Percentiles rank a stretch among this genome's conserved stretches.
These are phyloP conservation scores for Oophaga pumilio DNA, from an alignment of 2,113 vertebrate species.

Conservation along the genomic window DNA sequence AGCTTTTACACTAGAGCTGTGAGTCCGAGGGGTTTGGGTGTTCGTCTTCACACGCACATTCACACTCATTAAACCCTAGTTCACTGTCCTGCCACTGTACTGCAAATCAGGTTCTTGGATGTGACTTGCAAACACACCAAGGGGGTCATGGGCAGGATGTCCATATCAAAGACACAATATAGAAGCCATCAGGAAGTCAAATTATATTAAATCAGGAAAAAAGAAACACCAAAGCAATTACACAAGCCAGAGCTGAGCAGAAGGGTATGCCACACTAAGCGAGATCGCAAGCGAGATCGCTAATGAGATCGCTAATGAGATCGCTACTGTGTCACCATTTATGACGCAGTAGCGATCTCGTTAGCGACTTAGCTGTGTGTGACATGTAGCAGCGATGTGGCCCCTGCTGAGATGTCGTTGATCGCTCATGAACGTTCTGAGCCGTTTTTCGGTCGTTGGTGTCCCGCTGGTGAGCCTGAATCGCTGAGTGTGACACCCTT, in stretches of 20 bases:
- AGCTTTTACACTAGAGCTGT: constrained; percentile 61
- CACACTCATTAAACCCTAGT: not conserved
- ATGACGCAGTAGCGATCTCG: too few relatives aligned
- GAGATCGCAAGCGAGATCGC: too few relatives aligned
- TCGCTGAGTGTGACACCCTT: too few relatives aligned
- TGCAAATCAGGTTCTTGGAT: constrained; percentile 18
- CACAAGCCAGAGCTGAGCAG: not conserved
- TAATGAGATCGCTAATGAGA: too few relatives aligned
- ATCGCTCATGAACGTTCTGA: too few relatives aligned
- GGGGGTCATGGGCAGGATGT: constrained; percentile 11
- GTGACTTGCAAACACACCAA: not conserved
- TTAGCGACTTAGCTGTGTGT: too few relatives aligned
- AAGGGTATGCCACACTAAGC: too few relatives aligned
- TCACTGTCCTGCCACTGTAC: constrained; percentile 47
- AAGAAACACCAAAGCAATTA: constrained; percentile 15
- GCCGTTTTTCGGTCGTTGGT: too few relatives aligned
- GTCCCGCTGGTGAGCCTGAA: too few relatives aligned
- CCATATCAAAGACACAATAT: constrained; percentile 36
- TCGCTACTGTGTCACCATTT: too few relatives aligned
- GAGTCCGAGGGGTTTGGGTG: constrained; percentile 27
- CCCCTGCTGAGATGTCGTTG: too few relatives aligned
- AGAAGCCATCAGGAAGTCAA: constrained; percentile 7
- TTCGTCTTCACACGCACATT: constrained; percentile 50
- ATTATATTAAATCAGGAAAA: constrained; percentile 20
- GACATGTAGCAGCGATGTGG: too few relatives aligned